Base-by-base conservation (phyloP, 2,797 vertebrate genomes). In the Eulemur coronatus region DNA sequence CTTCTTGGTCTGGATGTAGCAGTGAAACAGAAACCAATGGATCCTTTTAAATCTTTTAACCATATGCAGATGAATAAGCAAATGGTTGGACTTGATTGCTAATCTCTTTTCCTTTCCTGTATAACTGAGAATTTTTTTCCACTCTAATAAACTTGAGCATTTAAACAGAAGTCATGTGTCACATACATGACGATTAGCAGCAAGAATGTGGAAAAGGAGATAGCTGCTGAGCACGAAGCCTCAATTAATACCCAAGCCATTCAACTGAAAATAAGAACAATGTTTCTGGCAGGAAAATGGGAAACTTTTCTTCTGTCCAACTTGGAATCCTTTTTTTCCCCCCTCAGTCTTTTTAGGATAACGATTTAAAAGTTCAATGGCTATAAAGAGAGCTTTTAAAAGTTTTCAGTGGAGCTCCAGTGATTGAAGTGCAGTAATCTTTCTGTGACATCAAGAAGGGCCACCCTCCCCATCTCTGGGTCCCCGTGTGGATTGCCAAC, bases 71-170 rank as follows among this genome's bases (percentile, higher is more conserved):
- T 96, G 92, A 93, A 96, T 97, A 95, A 95, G 97, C 92, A 97
- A 97, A 63, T 43, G 9, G 93, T 30, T 97, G 96, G 97, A 85
- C 94, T 86, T 12, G 85, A 91, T 88, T 96, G 92, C 92, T 93
- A 96, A 97, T 97, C 96, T 86, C 92, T 97, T 97, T 97, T 97
- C 96, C 57, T 97, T 97, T 89, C 94, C 84, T 92, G 69, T 76
- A 13, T 95, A 95, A 92, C 43, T 35, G 35, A 93, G 76, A 79
- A 2, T 50, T 96, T 89, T 97, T 97, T 96, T 95, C 95, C 52
- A 91, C 94, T 97, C 96, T 86, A 91, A 92, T 95, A 97, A 98
- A 97, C 85, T 96, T 41, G 90, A 97, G 70, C 70, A 50, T 52
- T 35, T 95, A 93, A 81, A 89, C 92, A 97, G 97, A 98, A 89